Base-by-base conservation (phyloP, 64 coral and sea anemone genomes). In the Pocillopora damicornis region DNA sequence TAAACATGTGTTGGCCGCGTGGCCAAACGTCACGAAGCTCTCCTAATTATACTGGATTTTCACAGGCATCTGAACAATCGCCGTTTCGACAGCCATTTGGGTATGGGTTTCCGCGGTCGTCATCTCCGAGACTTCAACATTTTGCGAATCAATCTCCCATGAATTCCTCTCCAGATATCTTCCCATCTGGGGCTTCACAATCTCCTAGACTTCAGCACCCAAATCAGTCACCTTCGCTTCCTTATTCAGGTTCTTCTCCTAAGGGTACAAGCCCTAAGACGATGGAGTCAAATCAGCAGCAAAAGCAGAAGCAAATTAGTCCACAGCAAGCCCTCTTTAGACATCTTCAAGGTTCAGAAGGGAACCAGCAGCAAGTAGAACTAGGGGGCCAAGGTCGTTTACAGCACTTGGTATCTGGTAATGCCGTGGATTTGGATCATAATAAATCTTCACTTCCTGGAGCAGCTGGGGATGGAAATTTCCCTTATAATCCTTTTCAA, bases 121-220 rank as follows among this genome's bases (percentile, higher is more conserved):
- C 86, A 6, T 97, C 94, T 51, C 94, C 94, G 16, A 89, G 94
- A 57, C 94, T 97, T 93, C 94, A 97, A 63, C 94, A 97, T 76
- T 97, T 93, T 77, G 67, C 91, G 15, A 92, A 97, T 72, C 91
- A 89, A 16, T 77, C 87, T 16, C 68, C 91, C 0, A 89, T 93
- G 87, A 93, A 93, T 89, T 85, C 81, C 22, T 93, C 91, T 61
- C 87, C 91, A 13, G 86, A 93, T 74, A 66, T 78, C 37, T 87
- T 83, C 5, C 38, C 72, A 69, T 60, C 88, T 88, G 80, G 87
- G 60, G 64, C 91, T 45, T 93, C 91, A 23, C 91, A 93, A 51
- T 93, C 91, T 42, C 87, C 91, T 75, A 77, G 82, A 77, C 91
- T 93, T 36, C 91, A 93, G 18, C 72, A 75, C 69, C 57, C 87